phyloP scores from a whole-genome alignment of 2,888 invertebrate genomes.

The Scaeva pyrastri region DNA sequence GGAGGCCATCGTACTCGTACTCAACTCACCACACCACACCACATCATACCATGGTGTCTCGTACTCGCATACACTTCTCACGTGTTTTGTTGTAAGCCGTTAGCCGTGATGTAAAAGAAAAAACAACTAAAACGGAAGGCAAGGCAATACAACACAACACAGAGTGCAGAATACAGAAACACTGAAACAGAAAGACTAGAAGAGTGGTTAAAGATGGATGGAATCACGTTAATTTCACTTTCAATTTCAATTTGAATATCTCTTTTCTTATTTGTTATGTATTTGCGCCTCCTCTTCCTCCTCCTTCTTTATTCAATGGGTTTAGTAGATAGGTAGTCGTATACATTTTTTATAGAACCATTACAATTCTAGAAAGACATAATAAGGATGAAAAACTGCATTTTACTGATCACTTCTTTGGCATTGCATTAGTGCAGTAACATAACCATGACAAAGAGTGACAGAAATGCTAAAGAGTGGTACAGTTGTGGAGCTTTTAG shows the following conservation, averaged over 20 bases:
- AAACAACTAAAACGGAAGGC: not conserved
- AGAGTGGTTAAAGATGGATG: constrained; percentile 36
- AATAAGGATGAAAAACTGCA: constrained; percentile 41
- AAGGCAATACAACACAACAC: constrained; percentile 17
- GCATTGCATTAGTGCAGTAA: constrained; percentile 14
- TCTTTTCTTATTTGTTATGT: constrained; percentile 33
- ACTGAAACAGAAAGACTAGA: constrained; percentile 40
- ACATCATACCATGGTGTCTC: constrained; percentile 42
- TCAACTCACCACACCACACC: constrained; percentile 43
- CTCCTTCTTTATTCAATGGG: constrained; percentile 10
- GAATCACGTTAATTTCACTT: constrained; percentile 70
- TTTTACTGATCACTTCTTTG: constrained; percentile 53
- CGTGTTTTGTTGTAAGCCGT: constrained; percentile 41
- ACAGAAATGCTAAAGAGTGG: not conserved
- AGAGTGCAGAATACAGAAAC: too few relatives aligned
- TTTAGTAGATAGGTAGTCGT: not conserved
- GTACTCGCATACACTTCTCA: constrained; percentile 16
- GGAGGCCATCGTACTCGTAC: constrained; percentile 59
- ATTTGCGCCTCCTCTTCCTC: constrained; percentile 31
- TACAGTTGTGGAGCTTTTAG: not conserved
- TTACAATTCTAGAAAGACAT: constrained; percentile 16
- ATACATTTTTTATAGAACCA: not conserved
- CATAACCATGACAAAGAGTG: constrained; percentile 29
- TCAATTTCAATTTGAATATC: constrained; percentile 66
- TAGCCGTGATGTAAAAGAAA: constrained; percentile 13